Evolutionary conservation across 2,888 invertebrate genomes (phyloP).

Genomic region (Eupithecia subfuscata): DNA sequence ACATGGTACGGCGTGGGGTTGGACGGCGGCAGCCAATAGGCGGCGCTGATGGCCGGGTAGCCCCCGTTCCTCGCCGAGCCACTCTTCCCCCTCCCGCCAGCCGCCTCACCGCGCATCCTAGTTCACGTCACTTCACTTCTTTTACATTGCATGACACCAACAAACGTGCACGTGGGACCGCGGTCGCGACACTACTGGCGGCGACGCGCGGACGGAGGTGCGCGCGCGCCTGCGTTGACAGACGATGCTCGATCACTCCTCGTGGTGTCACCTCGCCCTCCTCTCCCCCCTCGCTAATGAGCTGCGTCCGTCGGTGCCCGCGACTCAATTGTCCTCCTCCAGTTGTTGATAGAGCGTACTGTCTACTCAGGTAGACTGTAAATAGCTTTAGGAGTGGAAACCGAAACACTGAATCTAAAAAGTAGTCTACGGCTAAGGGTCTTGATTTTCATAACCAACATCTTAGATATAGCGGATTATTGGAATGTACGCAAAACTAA

Average conservation of each 20-base stretch:
- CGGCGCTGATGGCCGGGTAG: slow-evolving; percentile 92
- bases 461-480: not conserved
- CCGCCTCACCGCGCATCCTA: slow-evolving; percentile 81
- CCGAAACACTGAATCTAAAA: not conserved
- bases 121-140: slow-evolving; percentile 64
- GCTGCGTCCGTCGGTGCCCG: slow-evolving; percentile 64
- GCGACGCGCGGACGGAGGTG: slow-evolving; percentile 63
- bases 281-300: slow-evolving; percentile 69
- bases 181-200: slow-evolving; percentile 73
- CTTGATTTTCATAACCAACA: not conserved
- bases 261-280: slow-evolving; percentile 67
- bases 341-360: slow-evolving; percentile 32
- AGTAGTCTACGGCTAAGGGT: not conserved
- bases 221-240: slow-evolving; percentile 73
- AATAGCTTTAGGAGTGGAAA: slow-evolving; percentile 1
- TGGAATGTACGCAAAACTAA: not conserved
- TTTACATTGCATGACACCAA: slow-evolving; percentile 66
- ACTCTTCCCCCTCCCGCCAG: slow-evolving; percentile 73
- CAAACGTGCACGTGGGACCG: slow-evolving; percentile 74
- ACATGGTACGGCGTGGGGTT: slow-evolving; percentile 92
- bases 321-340: slow-evolving; percentile 43
- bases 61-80: slow-evolving; percentile 63
- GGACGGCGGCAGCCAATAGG: slow-evolving; percentile 93
- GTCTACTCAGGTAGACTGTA: slow-evolving; percentile 8
- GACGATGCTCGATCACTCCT: slow-evolving; percentile 76